These are phyloP conservation scores for Phycodurus eques DNA, from an alignment of 2,113 vertebrate species.

Conservation along the genomic window DNA sequence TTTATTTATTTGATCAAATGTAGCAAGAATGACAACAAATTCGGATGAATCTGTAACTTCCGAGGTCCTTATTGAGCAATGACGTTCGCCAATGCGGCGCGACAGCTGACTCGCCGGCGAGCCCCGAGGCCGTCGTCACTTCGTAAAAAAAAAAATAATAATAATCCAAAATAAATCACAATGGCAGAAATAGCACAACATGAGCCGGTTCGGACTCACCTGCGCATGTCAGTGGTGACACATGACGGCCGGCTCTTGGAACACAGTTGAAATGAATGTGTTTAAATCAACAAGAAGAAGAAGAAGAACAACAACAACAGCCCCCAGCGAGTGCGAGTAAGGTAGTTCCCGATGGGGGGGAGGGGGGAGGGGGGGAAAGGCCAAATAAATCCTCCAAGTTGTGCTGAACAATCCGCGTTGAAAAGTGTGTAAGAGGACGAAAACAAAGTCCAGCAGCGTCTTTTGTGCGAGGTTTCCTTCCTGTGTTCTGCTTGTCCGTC, in stretches of 20 bases:
- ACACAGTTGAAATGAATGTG: neutral
- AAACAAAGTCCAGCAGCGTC: neutral
- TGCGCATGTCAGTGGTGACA: constrained; percentile 43
- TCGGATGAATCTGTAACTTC: neutral
- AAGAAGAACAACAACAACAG: too few relatives aligned
- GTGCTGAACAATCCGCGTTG: neutral
- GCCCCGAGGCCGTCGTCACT: neutral
- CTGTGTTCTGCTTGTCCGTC: neutral
- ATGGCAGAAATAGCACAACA: too few relatives aligned
- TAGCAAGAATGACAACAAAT: too few relatives aligned
- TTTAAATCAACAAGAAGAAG: too few relatives aligned
- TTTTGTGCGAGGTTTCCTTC: neutral
- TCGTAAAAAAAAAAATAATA: neutral
- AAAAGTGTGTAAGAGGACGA: neutral
- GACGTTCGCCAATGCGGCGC: neutral
- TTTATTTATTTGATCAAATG: too few relatives aligned
- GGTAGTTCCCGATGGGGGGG: neutral
- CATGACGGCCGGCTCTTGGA: constrained; percentile 18
- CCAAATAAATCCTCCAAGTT: neutral
- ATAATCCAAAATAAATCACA: too few relatives aligned
- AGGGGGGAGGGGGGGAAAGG: neutral
- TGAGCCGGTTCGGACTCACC: constrained; percentile 35
- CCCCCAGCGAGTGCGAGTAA: neutral
- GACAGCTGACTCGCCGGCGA: constrained; percentile 24
- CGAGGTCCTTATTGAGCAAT: neutral